Evolutionary conservation across 1,140 invertebrate species (phyloP).

Genomic region (Centruroides sculpturatus): DNA sequence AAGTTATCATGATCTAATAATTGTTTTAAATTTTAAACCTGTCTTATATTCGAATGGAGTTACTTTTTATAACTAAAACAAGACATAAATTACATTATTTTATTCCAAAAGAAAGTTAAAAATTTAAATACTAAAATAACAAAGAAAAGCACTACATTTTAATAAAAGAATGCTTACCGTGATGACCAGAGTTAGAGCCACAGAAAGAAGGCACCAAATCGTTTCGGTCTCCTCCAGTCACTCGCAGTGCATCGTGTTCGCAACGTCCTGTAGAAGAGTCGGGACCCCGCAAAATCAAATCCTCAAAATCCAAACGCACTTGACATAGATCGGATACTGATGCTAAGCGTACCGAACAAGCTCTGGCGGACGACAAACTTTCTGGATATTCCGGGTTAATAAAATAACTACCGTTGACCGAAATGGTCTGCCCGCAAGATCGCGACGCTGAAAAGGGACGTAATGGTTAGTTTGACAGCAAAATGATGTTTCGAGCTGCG

Average conservation of each 20-base stretch:
- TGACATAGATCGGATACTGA: slow-evolving; percentile 44
- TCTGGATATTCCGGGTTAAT: slow-evolving; percentile 63
- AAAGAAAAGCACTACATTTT: no score
- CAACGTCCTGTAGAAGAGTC: slow-evolving; percentile 4
- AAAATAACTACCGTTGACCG: slow-evolving; percentile 69
- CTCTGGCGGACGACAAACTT: slow-evolving; percentile 33
- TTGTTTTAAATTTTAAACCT: slow-evolving; percentile 21
- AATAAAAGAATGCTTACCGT: slow-evolving; percentile 38
- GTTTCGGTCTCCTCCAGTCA: slow-evolving; percentile 42
- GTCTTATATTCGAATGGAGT: no score
- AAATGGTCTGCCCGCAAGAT: slow-evolving; percentile 52
- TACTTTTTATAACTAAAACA: no score
- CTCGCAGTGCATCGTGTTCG: slow-evolving; percentile 10
- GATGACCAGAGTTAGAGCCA: slow-evolving; percentile 56
- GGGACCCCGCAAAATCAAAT: slow-evolving; percentile 5
- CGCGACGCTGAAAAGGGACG: slow-evolving; percentile 29
- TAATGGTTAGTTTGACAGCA: not conserved
- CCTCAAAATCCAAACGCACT: slow-evolving; percentile 40
- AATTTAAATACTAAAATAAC: no score
- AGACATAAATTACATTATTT: no score
- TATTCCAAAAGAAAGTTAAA: no score
- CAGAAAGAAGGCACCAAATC: slow-evolving; percentile 50
- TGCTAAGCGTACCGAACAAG: slow-evolving; percentile 29
- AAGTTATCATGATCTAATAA: no score
- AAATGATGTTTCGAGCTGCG: not conserved